Conservation (phyloP, 2,797 vertebrate genomes). For the Lepidocolaptes lacrymiger region DNA sequence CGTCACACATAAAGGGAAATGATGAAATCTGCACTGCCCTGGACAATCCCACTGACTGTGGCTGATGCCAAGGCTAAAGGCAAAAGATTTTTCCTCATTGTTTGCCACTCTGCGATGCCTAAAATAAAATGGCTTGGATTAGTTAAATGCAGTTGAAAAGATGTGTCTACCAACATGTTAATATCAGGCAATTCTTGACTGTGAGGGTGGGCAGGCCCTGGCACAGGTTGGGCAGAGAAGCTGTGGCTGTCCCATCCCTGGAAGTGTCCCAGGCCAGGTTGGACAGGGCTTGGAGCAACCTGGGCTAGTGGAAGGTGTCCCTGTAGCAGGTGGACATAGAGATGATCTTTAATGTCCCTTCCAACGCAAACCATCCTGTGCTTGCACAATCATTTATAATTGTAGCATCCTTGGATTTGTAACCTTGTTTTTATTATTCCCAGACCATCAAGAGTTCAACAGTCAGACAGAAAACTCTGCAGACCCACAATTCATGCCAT, state of each 20-base stretch:
- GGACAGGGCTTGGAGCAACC: rapidly evolving
- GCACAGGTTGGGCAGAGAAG: not conserved
- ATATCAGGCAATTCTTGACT: not conserved
- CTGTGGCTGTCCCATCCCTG: not conserved
- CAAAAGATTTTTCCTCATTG: not conserved
- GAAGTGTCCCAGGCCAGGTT: not conserved
- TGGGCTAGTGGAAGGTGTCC: rapidly evolving
- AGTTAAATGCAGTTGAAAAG: not conserved
- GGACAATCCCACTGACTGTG: not conserved
- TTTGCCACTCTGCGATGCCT: not conserved
- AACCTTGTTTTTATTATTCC: not conserved
- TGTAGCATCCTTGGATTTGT: not conserved
- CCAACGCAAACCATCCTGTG: not conserved
- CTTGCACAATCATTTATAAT: not conserved
- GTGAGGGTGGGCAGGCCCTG: rapidly evolving
- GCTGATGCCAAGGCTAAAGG: not conserved
- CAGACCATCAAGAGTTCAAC: not conserved
- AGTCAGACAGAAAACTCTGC: not conserved
- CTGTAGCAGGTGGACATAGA: rapidly evolving
- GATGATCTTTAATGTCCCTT: no score
- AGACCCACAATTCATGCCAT: not conserved
- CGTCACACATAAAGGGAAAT: not conserved
- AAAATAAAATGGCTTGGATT: not conserved
- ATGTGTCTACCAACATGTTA: not conserved
- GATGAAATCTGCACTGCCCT: not conserved